A percentile compares a stretch with the other conserved stretches of the same genome.
Evolutionary conservation across 2,888 invertebrate species (phyloP).

Genomic region (Aspidapion aeneum): DNA sequence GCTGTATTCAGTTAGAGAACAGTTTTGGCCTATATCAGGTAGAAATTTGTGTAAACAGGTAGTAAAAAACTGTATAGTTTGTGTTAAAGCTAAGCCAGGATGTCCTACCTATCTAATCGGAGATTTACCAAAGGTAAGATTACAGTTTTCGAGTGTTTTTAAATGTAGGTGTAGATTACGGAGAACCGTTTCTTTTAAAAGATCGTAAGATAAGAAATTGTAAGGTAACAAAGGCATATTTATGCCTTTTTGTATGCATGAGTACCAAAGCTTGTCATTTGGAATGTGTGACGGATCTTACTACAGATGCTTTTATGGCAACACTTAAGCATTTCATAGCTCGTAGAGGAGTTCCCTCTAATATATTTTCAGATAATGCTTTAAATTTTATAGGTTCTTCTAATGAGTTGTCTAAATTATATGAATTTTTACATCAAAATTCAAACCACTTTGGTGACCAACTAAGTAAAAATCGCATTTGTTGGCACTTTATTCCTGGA

Average conservation of each 20-base stretch:
- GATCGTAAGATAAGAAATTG: slow-evolving; percentile 17
- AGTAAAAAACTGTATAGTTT: slow-evolving; percentile 11
- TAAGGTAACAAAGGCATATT: slow-evolving; percentile 24
- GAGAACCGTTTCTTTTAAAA: slow-evolving; percentile 8
- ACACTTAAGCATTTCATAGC: not conserved
- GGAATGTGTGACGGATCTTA: not conserved
- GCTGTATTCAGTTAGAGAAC: slow-evolving; percentile 15
- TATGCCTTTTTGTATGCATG: slow-evolving; percentile 28
- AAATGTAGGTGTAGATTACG: slow-evolving; percentile 6
- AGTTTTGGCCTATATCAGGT: slow-evolving; percentile 14
- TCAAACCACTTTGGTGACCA: not conserved
- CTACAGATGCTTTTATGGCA: not conserved
- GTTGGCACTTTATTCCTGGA: slow-evolving; percentile 31
- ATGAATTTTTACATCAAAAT: not conserved
- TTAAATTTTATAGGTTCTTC: not conserved
- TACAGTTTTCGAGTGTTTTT: slow-evolving; percentile 2
- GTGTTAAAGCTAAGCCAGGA: slow-evolving; percentile 8
- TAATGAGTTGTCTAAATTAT: not conserved
- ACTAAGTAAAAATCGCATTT: slow-evolving; percentile 10
- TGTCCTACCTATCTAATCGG: slow-evolving; percentile 8
- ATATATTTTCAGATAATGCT: not conserved
- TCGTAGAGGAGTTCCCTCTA: not conserved
- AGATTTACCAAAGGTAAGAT: not conserved
- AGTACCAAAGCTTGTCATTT: slow-evolving; percentile 7
- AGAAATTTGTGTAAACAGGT: slow-evolving; percentile 2